Evolutionary conservation across 1,140 invertebrate genomes (phyloP).

Genomic region (Drosophila micromelanica): DNA sequence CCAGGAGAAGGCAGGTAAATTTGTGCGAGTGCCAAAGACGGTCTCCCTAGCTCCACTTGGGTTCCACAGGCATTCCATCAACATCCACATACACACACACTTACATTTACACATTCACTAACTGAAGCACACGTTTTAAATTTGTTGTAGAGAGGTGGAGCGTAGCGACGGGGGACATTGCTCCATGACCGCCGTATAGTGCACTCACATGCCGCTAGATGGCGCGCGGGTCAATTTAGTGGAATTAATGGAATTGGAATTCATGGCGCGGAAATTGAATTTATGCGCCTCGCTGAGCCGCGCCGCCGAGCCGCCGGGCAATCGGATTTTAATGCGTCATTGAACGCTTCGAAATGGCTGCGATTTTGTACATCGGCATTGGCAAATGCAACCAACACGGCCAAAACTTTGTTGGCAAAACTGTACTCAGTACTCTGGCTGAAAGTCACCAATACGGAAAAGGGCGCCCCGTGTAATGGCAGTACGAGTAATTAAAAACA

Average conservation of each 20-base stretch:
- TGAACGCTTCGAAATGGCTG: slow-evolving; percentile 80
- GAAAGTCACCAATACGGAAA: slow-evolving; percentile 46
- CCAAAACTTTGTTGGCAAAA: slow-evolving; percentile 38
- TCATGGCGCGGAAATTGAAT: slow-evolving; percentile 83
- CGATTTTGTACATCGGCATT: slow-evolving; percentile 56
- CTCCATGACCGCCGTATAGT: slow-evolving; percentile 50
- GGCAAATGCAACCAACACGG: slow-evolving; percentile 35
- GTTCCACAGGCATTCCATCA: slow-evolving; percentile 61
- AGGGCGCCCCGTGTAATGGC: slow-evolving; percentile 16
- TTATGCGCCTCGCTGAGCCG: slow-evolving; percentile 66
- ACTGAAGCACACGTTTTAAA: slow-evolving; percentile 51
- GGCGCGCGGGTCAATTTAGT: slow-evolving; percentile 83
- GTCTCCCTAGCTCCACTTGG: slow-evolving; percentile 51
- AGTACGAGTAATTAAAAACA: slow-evolving; percentile 80
- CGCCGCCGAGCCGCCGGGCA: slow-evolving; percentile 42
- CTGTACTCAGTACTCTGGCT: slow-evolving; percentile 24
- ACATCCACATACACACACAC: slow-evolving; percentile 31
- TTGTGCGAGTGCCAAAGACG: background rate
- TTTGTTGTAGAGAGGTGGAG: background rate
- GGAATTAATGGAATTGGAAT: slow-evolving; percentile 84
- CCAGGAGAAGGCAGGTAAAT: slow-evolving; percentile 42
- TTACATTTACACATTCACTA: slow-evolving; percentile 16
- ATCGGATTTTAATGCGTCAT: slow-evolving; percentile 82
- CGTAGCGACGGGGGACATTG: slow-evolving; percentile 6
- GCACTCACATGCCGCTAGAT: slow-evolving; percentile 80